Conservation (phyloP, 1,140 invertebrate genomes). For the Conus ventricosus region DNA sequence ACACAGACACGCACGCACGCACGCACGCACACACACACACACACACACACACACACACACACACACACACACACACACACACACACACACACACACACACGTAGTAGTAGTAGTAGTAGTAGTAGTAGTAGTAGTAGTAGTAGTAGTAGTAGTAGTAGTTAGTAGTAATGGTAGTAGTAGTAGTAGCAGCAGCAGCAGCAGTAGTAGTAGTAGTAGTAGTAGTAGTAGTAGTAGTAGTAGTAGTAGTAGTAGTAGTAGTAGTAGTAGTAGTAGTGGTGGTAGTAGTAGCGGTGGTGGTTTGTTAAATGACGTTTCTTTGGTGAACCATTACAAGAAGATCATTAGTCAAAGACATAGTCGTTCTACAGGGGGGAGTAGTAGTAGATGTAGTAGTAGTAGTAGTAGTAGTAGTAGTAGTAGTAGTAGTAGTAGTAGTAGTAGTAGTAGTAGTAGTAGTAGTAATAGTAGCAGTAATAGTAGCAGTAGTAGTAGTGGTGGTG, state of each 20-base stretch:
- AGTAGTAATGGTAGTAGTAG: no score
- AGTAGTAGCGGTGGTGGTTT: background rate
- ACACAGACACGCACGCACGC: no score
- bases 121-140: no score
- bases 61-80: no score
- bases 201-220: background rate
- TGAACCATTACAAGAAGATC: background rate
- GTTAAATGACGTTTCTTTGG: background rate
- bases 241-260: background rate
- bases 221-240: background rate
- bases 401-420: conserved; percentile 11
- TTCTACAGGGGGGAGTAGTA: background rate
- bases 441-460: conserved; percentile 11
- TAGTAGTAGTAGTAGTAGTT: no score
- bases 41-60: no score
- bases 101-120: no score
- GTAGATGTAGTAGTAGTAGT: background rate
- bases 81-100: no score
- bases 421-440: conserved; percentile 11
- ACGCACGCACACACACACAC: no score
- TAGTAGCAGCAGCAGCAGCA: no score
- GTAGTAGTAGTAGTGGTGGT: background rate
- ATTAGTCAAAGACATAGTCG: background rate
- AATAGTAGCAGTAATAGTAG: conserved; percentile 11
- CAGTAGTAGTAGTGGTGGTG: conserved; percentile 7